Percentiles rank a stretch among this genome's conserved stretches.
Evolutionary conservation across 2,797 vertebrate genomes (phyloP).

Genomic region (Setipinna tenuifilis): DNA sequence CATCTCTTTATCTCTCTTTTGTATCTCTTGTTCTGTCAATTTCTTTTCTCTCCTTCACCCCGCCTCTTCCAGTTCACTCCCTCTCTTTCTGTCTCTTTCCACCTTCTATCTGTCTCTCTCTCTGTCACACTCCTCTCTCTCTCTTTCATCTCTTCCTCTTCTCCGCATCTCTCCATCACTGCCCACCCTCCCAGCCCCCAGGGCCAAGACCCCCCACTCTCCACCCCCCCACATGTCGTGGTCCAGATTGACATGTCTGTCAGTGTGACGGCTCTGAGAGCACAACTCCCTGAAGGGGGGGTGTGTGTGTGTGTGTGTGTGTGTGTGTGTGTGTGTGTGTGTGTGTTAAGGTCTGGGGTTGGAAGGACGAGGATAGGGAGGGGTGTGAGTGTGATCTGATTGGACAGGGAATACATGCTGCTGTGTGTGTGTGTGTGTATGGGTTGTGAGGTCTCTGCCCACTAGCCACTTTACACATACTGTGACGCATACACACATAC

Average conservation of each 20-base stretch:
- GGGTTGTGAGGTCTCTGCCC: background rate
- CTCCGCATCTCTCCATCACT: background rate
- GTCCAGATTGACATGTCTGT: slow-evolving; percentile 69
- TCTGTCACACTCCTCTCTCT: background rate
- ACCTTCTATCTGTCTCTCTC: too few relatives aligned
- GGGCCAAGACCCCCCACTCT: background rate
- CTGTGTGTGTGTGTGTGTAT: background rate
- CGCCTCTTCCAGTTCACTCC: too few relatives aligned
- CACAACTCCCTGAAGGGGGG: slow-evolving; percentile 61
- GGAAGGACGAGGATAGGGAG: background rate
- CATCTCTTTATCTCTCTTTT: too few relatives aligned
- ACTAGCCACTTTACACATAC: background rate
- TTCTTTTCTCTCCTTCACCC: too few relatives aligned
- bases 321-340: background rate
- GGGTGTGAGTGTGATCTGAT: background rate
- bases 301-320: slow-evolving; percentile 16
- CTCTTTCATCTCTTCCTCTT: background rate
- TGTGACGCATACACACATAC: background rate
- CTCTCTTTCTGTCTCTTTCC: too few relatives aligned
- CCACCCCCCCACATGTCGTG: slow-evolving; percentile 32
- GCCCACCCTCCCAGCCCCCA: background rate
- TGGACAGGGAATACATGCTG: background rate
- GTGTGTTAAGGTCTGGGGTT: background rate
- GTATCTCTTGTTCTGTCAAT: too few relatives aligned
- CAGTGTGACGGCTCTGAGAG: slow-evolving; percentile 62